Conservation (phyloP, 37 sponge, comb jelly and placozoan genomes). For the Mnemiopsis leidyi region DNA sequence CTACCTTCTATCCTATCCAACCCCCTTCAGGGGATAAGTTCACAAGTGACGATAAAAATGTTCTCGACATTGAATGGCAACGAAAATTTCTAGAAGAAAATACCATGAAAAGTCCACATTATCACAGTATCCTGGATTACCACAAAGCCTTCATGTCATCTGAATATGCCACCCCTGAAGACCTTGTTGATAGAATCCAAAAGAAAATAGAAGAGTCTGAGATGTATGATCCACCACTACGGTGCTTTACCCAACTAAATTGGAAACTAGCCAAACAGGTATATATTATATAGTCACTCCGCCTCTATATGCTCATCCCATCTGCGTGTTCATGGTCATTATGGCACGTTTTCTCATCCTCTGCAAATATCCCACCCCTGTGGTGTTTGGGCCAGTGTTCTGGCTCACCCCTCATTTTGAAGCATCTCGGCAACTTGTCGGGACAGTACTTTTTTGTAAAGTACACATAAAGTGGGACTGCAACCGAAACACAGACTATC, state of each 20-base stretch:
- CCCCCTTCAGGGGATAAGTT: neutral
- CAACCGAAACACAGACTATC: neutral
- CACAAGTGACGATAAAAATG: neutral
- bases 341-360: neutral
- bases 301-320: too few species aligned
- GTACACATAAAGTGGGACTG: neutral
- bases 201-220: neutral
- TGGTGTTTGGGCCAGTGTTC: neutral
- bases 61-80: neutral
- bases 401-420: neutral
- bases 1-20: conserved; percentile 40
- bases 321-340: neutral
- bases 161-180: neutral
- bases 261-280: neutral
- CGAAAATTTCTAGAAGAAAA: neutral
- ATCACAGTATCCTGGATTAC: conserved; percentile 7
- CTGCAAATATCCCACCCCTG: neutral
- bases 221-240: neutral
- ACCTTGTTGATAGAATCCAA: neutral
- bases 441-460: neutral
- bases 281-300: neutral
- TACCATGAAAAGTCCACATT: neutral
- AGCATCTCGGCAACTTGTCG: neutral
- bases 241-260: conserved; percentile 6
- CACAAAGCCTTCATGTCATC: neutral